A percentile compares a stretch with the other conserved stretches of the same genome.
Conservation (phyloP, 2,113 vertebrate genomes). For the Callaeas wilsoni region DNA sequence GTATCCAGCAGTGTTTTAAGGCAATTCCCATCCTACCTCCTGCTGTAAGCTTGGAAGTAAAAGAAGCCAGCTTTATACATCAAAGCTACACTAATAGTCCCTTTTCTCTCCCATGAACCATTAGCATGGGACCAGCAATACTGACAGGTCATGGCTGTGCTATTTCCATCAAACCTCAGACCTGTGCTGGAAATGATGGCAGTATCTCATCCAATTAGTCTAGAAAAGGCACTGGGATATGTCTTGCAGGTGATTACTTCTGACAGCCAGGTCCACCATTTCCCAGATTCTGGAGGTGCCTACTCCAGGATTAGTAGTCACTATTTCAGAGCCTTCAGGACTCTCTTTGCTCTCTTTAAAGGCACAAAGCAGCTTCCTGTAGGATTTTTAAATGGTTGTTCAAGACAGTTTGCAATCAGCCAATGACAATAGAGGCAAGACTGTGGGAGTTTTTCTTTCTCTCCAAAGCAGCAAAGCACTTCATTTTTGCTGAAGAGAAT, state of each 20-base stretch:
- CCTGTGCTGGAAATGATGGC: neutral
- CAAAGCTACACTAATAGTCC: neutral
- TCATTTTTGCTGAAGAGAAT: neutral
- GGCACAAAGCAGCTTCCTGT: neutral
- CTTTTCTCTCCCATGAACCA: neutral
- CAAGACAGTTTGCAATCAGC: neutral
- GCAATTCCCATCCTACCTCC: slow-evolving; percentile 1
- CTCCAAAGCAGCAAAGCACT: neutral
- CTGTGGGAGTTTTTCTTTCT: neutral
- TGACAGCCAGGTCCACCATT: neutral
- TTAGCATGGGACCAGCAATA: neutral
- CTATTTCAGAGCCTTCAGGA: neutral
- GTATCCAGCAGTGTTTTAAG: slow-evolving; percentile 32
- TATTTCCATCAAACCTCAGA: slow-evolving; percentile 1
- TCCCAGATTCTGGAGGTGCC: neutral
- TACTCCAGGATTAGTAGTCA: neutral
- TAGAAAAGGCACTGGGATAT: neutral
- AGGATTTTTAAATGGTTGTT: neutral
- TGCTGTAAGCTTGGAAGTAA: slow-evolving; percentile 7
- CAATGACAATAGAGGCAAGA: neutral
- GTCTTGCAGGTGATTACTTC: neutral
- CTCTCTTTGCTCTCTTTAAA: neutral
- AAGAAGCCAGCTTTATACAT: neutral
- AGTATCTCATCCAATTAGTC: neutral
- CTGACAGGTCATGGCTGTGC: neutral